Evolutionary conservation across 53 echinoderm and acorn worm species (phyloP).

Genomic region (Arbacia lixula): DNA sequence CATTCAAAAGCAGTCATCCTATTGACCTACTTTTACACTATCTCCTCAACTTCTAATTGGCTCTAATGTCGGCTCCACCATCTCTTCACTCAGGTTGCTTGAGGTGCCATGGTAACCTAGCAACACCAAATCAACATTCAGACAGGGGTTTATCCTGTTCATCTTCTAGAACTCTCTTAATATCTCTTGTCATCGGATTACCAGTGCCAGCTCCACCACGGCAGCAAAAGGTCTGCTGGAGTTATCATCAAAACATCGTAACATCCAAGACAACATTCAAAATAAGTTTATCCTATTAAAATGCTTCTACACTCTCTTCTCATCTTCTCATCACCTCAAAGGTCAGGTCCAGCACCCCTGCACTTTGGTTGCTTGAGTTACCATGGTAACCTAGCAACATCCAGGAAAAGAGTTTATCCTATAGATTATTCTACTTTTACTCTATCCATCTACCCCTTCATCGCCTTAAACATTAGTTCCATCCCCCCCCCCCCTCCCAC

Average conservation of each 20-base stretch:
- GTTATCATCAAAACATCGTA: constrained; percentile 71
- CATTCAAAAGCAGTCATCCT: too few relatives aligned
- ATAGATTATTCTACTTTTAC: too few relatives aligned
- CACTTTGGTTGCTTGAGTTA: constrained; percentile 15
- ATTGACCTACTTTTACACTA: too few relatives aligned
- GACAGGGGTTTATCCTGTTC: too few relatives aligned
- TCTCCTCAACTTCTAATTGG: too few relatives aligned
- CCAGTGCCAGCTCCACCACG: constrained; percentile 62
- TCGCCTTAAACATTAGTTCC: constrained; percentile 60
- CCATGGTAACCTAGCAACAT: constrained; percentile 72
- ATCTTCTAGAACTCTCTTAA: constrained; percentile 82
- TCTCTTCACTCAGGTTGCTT: too few relatives aligned
- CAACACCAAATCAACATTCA: too few relatives aligned
- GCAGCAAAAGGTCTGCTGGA: constrained; percentile 18
- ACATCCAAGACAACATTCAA: constrained; percentile 50
- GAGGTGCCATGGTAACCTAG: too few relatives aligned
- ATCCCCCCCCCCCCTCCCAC: constrained; percentile 68
- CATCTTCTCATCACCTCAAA: constrained; percentile 74
- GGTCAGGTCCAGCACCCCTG: constrained; percentile 53
- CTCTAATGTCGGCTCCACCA: too few relatives aligned
- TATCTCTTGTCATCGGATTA: constrained; percentile 75
- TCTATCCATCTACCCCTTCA: too few relatives aligned
- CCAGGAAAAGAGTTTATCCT: neutral
- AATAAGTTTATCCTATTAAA: constrained; percentile 85
- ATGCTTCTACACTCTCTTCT: too few relatives aligned